Percentiles rank a stretch among this genome's conserved stretches.
These are phyloP conservation scores for Mythimna ferrago DNA, from an alignment of 2,888 invertebrate species.

Conservation along the genomic window DNA sequence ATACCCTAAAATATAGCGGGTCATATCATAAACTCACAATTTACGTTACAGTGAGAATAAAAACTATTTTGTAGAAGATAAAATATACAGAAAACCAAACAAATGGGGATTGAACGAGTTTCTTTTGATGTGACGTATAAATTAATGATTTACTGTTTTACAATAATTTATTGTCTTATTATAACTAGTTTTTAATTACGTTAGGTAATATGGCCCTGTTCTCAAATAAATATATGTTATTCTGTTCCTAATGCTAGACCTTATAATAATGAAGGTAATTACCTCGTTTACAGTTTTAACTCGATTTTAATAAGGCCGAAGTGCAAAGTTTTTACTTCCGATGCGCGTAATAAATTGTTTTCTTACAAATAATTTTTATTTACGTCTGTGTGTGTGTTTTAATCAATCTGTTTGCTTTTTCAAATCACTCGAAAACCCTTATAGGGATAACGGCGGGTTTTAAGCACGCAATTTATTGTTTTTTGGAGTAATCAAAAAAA, in stretches of 20 bases:
- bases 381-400: no score
- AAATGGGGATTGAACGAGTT: not conserved
- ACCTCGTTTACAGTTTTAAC: not conserved
- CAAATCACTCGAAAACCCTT: no score
- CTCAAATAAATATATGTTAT: slow-evolving; percentile 10
- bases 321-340: not conserved
- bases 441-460: no score
- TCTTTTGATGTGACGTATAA: not conserved
- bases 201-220: not conserved
- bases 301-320: not conserved
- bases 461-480: no score
- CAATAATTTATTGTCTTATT: not conserved
- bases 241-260: slow-evolving; percentile 3
- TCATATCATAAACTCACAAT: slow-evolving; percentile 51
- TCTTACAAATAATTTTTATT: not conserved
- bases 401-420: no score
- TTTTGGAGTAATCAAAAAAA: no score
- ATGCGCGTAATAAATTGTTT: not conserved
- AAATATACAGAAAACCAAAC: not conserved
- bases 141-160: not conserved
- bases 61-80: slow-evolving; percentile 12
- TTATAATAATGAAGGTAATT: slow-evolving; percentile 1
- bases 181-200: not conserved
- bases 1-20: slow-evolving; percentile 25
- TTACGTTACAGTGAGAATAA: slow-evolving; percentile 18